A percentile compares a stretch with the other conserved stretches of the same genome.
phyloP scores from a whole-genome alignment of 2,797 vertebrate species.

The Lepidocolaptes lacrymiger region DNA sequence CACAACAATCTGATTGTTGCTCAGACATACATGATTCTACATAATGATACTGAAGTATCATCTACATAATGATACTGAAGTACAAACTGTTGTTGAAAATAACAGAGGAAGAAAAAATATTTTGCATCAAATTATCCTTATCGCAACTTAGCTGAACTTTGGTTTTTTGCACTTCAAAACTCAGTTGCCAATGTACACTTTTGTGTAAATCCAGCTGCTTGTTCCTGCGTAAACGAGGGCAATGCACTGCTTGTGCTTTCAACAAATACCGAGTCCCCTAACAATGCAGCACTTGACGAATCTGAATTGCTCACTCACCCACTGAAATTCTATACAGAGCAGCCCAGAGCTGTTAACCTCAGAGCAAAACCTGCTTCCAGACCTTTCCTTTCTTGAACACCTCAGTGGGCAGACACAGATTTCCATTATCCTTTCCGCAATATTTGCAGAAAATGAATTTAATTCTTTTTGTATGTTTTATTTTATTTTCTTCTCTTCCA shows the following conservation, averaged over 20 bases:
- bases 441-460: neutral
- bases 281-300: slow-evolving; percentile 70
- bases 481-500: neutral
- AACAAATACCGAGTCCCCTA: slow-evolving; percentile 53
- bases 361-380: slow-evolving; percentile 54
- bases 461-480: neutral
- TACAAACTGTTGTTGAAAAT: neutral
- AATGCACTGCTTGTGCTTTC: slow-evolving; percentile 36
- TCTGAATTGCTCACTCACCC: slow-evolving; percentile 68
- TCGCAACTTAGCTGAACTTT: neutral
- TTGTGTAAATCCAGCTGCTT: slow-evolving; percentile 5
- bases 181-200: neutral
- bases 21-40: neutral
- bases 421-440: neutral
- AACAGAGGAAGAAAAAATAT: neutral
- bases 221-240: neutral
- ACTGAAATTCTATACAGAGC: slow-evolving; percentile 64
- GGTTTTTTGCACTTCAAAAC: neutral
- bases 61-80: neutral
- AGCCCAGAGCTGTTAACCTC: slow-evolving; percentile 33
- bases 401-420: neutral
- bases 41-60: neutral
- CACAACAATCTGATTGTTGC: neutral
- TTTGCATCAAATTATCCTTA: neutral
- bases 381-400: slow-evolving; percentile 8